Evolutionary conservation across 2,113 vertebrate species (phyloP).

Genomic region (Ammodramus savannarum): DNA sequence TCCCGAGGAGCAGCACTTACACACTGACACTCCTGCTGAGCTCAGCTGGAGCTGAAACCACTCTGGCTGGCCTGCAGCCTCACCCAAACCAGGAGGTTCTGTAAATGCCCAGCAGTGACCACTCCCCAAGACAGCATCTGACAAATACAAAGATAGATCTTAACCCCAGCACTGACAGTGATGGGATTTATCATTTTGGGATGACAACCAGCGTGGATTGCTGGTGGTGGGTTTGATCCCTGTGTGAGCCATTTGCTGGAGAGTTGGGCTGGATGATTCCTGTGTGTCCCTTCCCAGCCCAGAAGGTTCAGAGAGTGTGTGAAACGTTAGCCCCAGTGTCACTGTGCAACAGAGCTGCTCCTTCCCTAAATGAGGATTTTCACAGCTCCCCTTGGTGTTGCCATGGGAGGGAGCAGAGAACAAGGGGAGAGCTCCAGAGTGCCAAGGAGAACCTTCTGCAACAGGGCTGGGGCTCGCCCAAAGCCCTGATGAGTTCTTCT

Average conservation of each 20-base stretch:
- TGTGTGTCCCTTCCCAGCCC: not conserved
- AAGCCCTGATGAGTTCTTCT: slow-evolving; percentile 23
- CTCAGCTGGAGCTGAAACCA: not conserved
- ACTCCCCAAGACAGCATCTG: not conserved
- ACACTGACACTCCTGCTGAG: not conserved
- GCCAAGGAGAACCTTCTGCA: slow-evolving; percentile 11
- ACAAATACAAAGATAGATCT: not conserved
- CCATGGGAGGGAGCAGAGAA: not conserved
- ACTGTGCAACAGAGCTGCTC: not conserved
- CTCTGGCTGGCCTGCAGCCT: not conserved
- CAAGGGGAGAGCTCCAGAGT: not conserved
- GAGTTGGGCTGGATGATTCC: not conserved
- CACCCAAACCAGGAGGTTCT: not conserved
- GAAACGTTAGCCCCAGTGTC: not conserved
- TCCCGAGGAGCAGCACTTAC: not conserved
- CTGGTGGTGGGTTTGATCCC: not conserved
- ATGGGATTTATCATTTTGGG: not conserved
- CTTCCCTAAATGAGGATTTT: not conserved
- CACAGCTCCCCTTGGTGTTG: not conserved
- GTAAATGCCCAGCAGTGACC: not conserved
- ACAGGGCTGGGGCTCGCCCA: not conserved
- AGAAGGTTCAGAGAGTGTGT: not conserved
- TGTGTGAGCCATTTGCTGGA: not conserved
- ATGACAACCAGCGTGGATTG: not conserved
- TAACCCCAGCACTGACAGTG: not conserved